Conservation (phyloP, 1,140 invertebrate genomes). For the Atta texana region DNA sequence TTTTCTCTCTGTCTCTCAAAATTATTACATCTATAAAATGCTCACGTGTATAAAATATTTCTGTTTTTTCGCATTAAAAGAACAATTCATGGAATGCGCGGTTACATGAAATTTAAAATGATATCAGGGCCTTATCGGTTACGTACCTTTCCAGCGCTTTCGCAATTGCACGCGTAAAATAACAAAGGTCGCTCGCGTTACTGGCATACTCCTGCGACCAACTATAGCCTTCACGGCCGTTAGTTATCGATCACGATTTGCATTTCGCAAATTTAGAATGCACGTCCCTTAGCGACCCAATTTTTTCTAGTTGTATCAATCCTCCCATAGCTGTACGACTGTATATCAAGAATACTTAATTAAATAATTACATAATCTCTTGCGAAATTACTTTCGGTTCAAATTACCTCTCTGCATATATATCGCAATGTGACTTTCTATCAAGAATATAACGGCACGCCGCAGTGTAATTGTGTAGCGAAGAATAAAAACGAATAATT, state of each 20-base stretch:
- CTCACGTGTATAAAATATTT: background rate
- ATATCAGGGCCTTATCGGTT: background rate
- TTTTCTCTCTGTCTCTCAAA: background rate
- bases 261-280: slow-evolving; percentile 48
- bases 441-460: slow-evolving; percentile 15
- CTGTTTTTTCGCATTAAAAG: background rate
- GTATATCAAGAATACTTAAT: slow-evolving; percentile 52
- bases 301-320: slow-evolving; percentile 10
- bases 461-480: background rate
- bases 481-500: slow-evolving; percentile 32
- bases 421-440: slow-evolving; percentile 50
- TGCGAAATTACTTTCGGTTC: slow-evolving; percentile 49
- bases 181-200: slow-evolving; percentile 47
- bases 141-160: slow-evolving; percentile 22
- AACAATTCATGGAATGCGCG: background rate
- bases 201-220: background rate
- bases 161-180: slow-evolving; percentile 38
- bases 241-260: slow-evolving; percentile 21
- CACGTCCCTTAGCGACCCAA: background rate
- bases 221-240: slow-evolving; percentile 43
- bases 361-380: slow-evolving; percentile 40
- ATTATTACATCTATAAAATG: background rate
- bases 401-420: slow-evolving; percentile 40
- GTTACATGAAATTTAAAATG: slow-evolving; percentile 17
- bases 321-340: slow-evolving; percentile 1